Conservation (phyloP, 2,113 vertebrate species). For the Motacilla alba region DNA sequence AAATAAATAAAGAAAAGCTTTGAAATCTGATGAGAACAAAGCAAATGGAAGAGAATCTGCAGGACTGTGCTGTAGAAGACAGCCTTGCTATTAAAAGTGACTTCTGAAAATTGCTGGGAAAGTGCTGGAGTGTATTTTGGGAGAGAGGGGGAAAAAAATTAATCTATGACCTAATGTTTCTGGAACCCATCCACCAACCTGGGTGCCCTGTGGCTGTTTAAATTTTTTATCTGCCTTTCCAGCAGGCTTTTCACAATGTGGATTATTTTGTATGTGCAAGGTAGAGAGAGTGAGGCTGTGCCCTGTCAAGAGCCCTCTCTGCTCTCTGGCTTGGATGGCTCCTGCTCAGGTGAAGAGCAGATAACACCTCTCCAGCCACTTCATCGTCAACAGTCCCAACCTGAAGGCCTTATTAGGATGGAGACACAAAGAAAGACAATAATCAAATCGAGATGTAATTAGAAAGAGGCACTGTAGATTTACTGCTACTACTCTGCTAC, state of each 20-base stretch:
- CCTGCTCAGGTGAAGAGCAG: background rate
- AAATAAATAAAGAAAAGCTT: background rate
- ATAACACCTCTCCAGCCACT: slow-evolving; percentile 1
- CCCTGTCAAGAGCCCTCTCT: background rate
- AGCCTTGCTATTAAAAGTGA: slow-evolving; percentile 48
- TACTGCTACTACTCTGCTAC: background rate
- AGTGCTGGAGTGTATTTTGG: slow-evolving; percentile 44
- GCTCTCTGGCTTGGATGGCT: background rate
- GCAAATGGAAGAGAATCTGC: slow-evolving; percentile 20
- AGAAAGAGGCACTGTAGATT: background rate
- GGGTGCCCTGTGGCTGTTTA: slow-evolving; percentile 66
- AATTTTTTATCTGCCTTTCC: slow-evolving; percentile 48
- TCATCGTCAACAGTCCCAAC: background rate
- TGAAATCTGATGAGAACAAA: background rate
- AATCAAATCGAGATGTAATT: background rate
- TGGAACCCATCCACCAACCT: slow-evolving; percentile 60
- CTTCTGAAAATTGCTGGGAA: slow-evolving; percentile 67
- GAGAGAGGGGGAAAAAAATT: background rate
- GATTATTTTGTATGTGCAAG: slow-evolving; percentile 16
- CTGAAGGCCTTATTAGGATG: slow-evolving; percentile 1
- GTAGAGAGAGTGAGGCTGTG: background rate
- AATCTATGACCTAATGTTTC: slow-evolving; percentile 70
- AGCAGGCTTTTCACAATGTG: slow-evolving; percentile 60
- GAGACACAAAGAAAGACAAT: background rate
- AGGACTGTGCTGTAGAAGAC: slow-evolving; percentile 12